Base-by-base conservation (phyloP, 1,140 invertebrate species). In the Habropoda laboriosa region DNA sequence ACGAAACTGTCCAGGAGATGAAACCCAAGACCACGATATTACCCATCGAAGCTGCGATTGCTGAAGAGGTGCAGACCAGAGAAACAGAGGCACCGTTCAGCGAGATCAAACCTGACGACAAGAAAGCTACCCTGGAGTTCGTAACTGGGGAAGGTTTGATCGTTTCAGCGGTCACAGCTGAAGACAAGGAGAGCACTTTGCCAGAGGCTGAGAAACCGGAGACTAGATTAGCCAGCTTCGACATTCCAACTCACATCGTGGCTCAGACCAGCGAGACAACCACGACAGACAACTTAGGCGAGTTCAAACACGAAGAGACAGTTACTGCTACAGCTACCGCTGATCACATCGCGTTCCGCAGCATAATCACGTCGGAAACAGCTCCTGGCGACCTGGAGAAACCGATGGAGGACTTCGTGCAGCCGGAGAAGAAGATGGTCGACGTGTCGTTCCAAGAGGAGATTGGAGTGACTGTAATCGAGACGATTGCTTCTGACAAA, bases 71-170 rank as follows among this genome's bases (percentile, higher is more conserved):
- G 86, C 67, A 92, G 85, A 85, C 92, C 79, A 74, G 89, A 64
- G 95, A 95, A 89, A 93, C 91, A 64, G 95, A 95, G 92, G 92
- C 88, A 16, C 86, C 91, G 30, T 93, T 95, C 66, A 27, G 51
- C 12, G 88, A 92, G 74, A 71, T 89, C 12, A 87, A 92, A 79
- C 90, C 92, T 0, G 72, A 88, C 21, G 85, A 86, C 35, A 93
- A 90, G 88, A 91, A 70, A 80, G 94, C 94, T 21, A 83, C 90
- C 55, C 53, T 92, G 12, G 86, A 92, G 76, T 93, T 94, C 76
- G 92, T 94, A 82, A 88, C 93, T 24, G 93, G 92, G 16, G 91
- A 94, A 86, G 77, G 92, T 80, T 47, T 95, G 18, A 90, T 90
- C 47, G 89, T 95, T n/a, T 94, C 93, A 16, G 80, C 92, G 38